Conservation (phyloP, 2,797 vertebrate species). For the Notolepis coatsorum region DNA sequence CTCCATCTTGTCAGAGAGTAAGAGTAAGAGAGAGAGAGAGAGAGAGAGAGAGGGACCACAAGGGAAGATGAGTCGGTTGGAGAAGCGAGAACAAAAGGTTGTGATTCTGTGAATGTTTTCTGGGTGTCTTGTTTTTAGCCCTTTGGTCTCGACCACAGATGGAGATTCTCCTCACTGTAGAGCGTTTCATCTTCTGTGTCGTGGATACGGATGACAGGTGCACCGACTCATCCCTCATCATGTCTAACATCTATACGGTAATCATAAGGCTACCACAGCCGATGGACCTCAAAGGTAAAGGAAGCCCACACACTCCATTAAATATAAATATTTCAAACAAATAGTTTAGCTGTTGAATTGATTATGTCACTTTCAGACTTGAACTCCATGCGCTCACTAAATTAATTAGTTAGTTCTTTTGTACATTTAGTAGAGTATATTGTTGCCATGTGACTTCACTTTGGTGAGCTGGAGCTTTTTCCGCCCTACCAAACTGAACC, state of each 20-base stretch:
- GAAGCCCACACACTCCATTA: too few species aligned
- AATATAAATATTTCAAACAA: too few species aligned
- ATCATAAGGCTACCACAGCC: slow-evolving; percentile 26
- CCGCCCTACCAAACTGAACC: slow-evolving; percentile 23
- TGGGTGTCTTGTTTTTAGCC: not conserved
- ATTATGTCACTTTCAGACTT: too few species aligned
- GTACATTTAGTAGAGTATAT: not conserved
- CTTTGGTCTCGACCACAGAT: not conserved
- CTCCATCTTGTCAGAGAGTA: not conserved
- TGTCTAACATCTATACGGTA: slow-evolving; percentile 34
- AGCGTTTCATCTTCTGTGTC: slow-evolving; percentile 14
- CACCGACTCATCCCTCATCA: slow-evolving; percentile 35
- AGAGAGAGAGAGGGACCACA: not conserved
- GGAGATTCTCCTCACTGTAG: slow-evolving; percentile 8
- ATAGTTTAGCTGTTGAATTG: too few species aligned
- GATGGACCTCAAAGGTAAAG: not conserved
- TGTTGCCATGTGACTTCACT: not conserved
- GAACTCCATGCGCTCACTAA: too few species aligned
- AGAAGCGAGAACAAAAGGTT: not conserved
- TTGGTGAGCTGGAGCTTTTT: slow-evolving; percentile 22
- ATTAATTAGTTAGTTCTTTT: too few species aligned
- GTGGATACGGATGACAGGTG: slow-evolving; percentile 35
- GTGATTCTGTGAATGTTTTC: not conserved
- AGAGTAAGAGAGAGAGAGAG: slow-evolving; percentile 1
- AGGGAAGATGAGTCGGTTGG: not conserved